Conservation (phyloP, 2,797 vertebrate genomes). For the Myotis vivesi region DNA sequence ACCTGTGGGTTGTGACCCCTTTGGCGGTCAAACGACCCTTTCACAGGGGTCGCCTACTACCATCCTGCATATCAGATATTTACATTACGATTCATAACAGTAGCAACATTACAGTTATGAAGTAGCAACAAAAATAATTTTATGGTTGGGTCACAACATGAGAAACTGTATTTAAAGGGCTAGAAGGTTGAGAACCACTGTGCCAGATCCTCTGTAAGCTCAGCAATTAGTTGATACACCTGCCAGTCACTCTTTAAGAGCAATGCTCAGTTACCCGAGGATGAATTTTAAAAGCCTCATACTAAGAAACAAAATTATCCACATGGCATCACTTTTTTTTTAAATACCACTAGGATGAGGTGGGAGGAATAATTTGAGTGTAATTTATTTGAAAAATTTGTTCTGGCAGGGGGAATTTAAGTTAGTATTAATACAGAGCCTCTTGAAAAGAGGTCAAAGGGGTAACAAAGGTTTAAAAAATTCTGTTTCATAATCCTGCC, state of each 20-base stretch:
- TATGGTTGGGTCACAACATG: too few relatives aligned
- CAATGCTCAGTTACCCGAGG: slow-evolving; percentile 37
- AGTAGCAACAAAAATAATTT: too few relatives aligned
- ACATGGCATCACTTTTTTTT: slow-evolving; percentile 69
- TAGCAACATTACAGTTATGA: too few relatives aligned
- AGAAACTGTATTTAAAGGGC: too few relatives aligned
- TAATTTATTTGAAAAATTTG: slow-evolving; percentile 78
- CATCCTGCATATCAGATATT: too few relatives aligned
- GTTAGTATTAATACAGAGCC: slow-evolving; percentile 71
- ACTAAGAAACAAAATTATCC: slow-evolving; percentile 41
- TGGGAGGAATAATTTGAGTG: slow-evolving; percentile 66
- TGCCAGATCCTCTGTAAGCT: neutral
- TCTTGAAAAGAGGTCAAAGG: slow-evolving; percentile 58
- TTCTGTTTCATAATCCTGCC: slow-evolving; percentile 74
- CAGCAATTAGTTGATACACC: neutral
- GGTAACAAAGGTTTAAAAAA: slow-evolving; percentile 74
- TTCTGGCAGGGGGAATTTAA: slow-evolving; percentile 73
- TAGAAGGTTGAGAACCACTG: too few relatives aligned
- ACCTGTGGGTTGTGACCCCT: too few relatives aligned
- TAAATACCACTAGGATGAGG: slow-evolving; percentile 61
- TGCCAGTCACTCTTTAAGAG: slow-evolving; percentile 7
- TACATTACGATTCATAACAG: too few relatives aligned
- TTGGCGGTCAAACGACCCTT: too few relatives aligned
- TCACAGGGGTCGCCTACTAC: too few relatives aligned
- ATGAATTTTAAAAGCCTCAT: slow-evolving; percentile 39